These are phyloP conservation scores for Drosophila suboccidentalis DNA, from an alignment of 2,888 invertebrate species.

Conservation along the genomic window DNA sequence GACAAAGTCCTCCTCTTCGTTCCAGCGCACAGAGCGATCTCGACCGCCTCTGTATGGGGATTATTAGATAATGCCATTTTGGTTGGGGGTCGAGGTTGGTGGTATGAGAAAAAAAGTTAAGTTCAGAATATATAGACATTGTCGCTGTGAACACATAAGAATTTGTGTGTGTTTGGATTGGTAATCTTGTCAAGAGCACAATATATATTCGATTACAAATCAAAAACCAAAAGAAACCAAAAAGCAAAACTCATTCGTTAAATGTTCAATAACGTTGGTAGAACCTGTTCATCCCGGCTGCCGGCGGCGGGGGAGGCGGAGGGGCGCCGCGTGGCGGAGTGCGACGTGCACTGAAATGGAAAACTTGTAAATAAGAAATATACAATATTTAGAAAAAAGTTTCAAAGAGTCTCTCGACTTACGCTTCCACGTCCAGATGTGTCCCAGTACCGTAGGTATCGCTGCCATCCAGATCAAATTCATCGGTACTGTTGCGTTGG, in stretches of 20 bases:
- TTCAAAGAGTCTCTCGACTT: conserved; percentile 35
- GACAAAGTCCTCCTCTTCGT: conserved; percentile 80
- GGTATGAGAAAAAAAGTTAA: conserved; percentile 67
- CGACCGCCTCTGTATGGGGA: conserved; percentile 67
- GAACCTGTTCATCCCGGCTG: conserved; percentile 84
- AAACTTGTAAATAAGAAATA: not conserved
- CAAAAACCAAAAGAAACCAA: conserved; percentile 57
- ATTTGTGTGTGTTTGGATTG: conserved; percentile 71
- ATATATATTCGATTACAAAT: conserved; percentile 51
- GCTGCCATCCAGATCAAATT: conserved; percentile 80
- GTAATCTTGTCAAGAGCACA: conserved; percentile 53
- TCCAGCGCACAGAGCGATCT: conserved; percentile 84
- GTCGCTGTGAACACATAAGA: conserved; percentile 79
- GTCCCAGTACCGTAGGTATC: conserved; percentile 78
- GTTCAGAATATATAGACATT: conserved; percentile 73
- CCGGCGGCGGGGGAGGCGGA: conserved; percentile 83
- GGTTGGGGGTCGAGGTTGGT: conserved; percentile 32
- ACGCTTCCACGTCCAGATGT: conserved; percentile 74
- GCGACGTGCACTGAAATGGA: conserved; percentile 79
- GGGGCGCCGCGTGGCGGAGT: conserved; percentile 84
- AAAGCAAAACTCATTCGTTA: conserved; percentile 59
- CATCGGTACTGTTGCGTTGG: conserved; percentile 80
- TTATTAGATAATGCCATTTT: conserved; percentile 19
- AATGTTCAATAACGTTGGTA: conserved; percentile 82
- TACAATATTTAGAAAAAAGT: no score